Conservation (phyloP, 2,113 vertebrate species). For the Nycticryphes semicollaris region DNA sequence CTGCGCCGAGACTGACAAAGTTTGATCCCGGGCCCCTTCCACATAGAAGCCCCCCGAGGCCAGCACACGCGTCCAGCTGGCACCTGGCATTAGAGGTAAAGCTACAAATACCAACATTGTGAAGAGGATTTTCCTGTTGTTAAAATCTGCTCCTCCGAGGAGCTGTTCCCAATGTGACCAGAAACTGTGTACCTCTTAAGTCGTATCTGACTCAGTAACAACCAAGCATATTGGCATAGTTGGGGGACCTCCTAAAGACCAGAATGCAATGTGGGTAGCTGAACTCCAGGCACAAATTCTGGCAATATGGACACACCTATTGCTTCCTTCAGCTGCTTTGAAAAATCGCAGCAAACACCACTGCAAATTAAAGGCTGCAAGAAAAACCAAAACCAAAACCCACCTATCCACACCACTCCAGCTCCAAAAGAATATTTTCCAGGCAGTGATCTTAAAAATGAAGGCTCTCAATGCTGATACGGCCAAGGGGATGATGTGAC, state of each 20-base stretch:
- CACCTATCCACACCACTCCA: not conserved
- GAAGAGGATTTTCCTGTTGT: not conserved
- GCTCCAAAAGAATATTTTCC: not conserved
- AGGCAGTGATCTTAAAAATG: not conserved
- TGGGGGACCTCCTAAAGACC: not conserved
- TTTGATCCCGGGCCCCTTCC: not conserved
- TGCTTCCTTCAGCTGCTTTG: not conserved
- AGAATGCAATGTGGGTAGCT: not conserved
- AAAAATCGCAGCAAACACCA: not conserved
- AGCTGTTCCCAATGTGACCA: not conserved
- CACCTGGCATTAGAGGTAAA: not conserved
- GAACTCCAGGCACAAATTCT: not conserved
- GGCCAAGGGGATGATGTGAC: not conserved
- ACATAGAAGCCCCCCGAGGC: accelerated
- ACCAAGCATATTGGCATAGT: accelerated
- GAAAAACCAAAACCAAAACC: not conserved
- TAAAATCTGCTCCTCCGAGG: not conserved
- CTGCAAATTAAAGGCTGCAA: not conserved
- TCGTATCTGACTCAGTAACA: not conserved
- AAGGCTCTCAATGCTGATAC: not conserved
- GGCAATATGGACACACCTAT: not conserved
- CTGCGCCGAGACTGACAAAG: accelerated
- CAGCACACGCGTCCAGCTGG: not conserved
- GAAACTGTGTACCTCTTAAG: not conserved
- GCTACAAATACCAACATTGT: not conserved